Conservation (phyloP, 2,888 invertebrate species). For the Drosophila aldrichi region DNA sequence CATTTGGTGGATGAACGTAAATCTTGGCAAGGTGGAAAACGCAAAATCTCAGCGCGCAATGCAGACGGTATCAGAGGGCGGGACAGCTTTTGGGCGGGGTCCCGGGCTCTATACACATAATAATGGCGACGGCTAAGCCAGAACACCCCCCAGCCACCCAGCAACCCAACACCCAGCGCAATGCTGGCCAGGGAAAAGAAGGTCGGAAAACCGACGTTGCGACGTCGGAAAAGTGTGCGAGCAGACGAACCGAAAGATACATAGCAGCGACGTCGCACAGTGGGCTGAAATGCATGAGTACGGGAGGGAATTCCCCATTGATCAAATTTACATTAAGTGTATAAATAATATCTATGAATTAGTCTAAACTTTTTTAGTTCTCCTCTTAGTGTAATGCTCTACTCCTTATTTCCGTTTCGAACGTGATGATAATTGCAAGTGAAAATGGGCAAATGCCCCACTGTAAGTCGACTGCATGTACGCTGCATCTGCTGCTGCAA, state of each 20-base stretch:
- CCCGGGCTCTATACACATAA: conserved; percentile 34
- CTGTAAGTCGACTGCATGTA: background rate
- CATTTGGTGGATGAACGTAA: conserved; percentile 74
- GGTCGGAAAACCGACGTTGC: conserved; percentile 36
- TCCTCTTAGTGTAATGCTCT: too few relatives aligned
- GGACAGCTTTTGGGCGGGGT: background rate
- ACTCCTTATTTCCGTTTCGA: background rate
- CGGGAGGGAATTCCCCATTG: background rate
- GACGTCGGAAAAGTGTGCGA: conserved; percentile 62
- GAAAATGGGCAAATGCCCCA: background rate
- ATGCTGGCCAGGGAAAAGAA: conserved; percentile 27
- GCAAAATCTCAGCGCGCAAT: conserved; percentile 66
- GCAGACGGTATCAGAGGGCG: conserved; percentile 24
- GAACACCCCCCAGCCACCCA: conserved; percentile 52
- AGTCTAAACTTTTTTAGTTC: too few relatives aligned
- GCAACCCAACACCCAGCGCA: conserved; percentile 41
- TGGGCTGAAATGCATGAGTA: background rate
- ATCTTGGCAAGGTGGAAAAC: conserved; percentile 69
- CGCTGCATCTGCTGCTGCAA: conserved; percentile 5
- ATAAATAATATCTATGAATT: too few relatives aligned
- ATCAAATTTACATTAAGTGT: too few relatives aligned
- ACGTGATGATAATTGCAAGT: background rate
- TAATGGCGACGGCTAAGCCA: conserved; percentile 68
- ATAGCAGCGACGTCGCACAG: conserved; percentile 19
- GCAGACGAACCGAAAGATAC: conserved; percentile 54